These are phyloP conservation scores for Hemistola chrysoprasaria DNA, from an alignment of 2,888 invertebrate species.

Conservation along the genomic window DNA sequence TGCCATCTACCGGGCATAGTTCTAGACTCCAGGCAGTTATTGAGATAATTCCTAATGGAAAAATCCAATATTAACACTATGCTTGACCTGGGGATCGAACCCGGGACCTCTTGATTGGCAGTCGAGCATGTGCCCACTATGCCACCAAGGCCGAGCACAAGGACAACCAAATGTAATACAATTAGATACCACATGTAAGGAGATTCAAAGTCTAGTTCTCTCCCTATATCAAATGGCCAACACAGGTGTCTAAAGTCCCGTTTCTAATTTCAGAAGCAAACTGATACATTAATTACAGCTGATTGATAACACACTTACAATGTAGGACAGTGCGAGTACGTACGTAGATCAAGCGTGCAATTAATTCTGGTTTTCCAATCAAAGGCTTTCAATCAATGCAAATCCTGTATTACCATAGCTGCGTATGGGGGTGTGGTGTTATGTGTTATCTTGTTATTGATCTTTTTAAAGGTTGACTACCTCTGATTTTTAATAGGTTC, in stretches of 20 bases:
- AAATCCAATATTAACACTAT: too few relatives aligned
- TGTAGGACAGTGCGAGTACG: conserved; percentile 21
- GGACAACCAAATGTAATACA: too few relatives aligned
- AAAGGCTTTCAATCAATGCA: conserved; percentile 32
- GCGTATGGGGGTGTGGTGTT: conserved; percentile 25
- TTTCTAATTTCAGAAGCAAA: conserved; percentile 5
- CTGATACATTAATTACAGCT: conserved; percentile 10
- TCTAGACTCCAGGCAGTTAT: too few relatives aligned
- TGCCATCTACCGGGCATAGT: too few relatives aligned
- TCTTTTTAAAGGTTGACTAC: conserved; percentile 9
- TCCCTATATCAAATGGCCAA: too few relatives aligned
- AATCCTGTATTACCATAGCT: conserved; percentile 28
- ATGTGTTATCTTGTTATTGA: conserved; percentile 24
- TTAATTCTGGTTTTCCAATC: conserved; percentile 30
- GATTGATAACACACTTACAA: conserved; percentile 19
- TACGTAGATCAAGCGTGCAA: conserved; percentile 21
- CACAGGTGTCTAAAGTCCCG: conserved; percentile 6
- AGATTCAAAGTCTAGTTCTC: not conserved
- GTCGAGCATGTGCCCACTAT: too few relatives aligned
- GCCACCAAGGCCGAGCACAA: too few relatives aligned
- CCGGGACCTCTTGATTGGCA: too few relatives aligned
- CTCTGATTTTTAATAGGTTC: conserved; percentile 8
- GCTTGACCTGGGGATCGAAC: too few relatives aligned
- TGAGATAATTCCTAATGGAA: too few relatives aligned
- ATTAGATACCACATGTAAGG: too few relatives aligned